Evolutionary conservation across 2,888 invertebrate genomes (phyloP).

Genomic region (Drosophila mercatorum): DNA sequence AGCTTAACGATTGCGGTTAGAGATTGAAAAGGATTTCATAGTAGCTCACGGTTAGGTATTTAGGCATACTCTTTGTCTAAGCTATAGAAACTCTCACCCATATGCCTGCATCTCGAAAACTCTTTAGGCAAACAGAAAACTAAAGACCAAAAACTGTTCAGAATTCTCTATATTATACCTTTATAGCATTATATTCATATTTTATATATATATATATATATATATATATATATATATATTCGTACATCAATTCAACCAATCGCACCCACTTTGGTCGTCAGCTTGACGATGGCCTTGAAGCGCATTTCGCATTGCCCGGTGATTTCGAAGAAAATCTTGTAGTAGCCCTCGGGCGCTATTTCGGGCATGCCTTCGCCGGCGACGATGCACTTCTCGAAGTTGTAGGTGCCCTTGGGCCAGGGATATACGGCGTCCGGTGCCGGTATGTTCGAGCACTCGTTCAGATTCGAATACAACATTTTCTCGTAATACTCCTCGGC

Average conservation of each 20-base stretch:
- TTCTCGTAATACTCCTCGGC: conserved; percentile 34
- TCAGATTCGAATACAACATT: conserved; percentile 35
- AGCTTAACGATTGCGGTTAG: too few relatives aligned
- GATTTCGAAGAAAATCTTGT: conserved; percentile 29
- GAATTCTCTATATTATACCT: not conserved
- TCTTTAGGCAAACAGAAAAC: not conserved
- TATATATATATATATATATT: not conserved
- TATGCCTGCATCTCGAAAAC: not conserved
- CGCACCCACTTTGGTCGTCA: conserved; percentile 19
- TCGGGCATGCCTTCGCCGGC: conserved; percentile 50
- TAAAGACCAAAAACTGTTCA: not conserved
- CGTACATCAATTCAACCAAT: conserved; percentile 1
- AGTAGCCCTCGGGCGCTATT: conserved; percentile 48
- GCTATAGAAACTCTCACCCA: not conserved
- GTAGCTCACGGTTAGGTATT: conserved; percentile 34
- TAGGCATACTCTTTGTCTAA: conserved; percentile 25
- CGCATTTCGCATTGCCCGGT: conserved; percentile 32
- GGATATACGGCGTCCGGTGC: conserved; percentile 3
- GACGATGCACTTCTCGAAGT: conserved; percentile 24
- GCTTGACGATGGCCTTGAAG: not conserved
- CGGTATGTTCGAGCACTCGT: conserved; percentile 38
- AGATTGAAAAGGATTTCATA: conserved; percentile 35
- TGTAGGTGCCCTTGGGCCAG: conserved; percentile 6
- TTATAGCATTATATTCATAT: not conserved
- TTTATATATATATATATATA: not conserved